Percentiles rank a stretch among this genome's conserved stretches.
Conservation (phyloP, 2,797 vertebrate genomes). For the Rhadinocentrus ornatus region DNA sequence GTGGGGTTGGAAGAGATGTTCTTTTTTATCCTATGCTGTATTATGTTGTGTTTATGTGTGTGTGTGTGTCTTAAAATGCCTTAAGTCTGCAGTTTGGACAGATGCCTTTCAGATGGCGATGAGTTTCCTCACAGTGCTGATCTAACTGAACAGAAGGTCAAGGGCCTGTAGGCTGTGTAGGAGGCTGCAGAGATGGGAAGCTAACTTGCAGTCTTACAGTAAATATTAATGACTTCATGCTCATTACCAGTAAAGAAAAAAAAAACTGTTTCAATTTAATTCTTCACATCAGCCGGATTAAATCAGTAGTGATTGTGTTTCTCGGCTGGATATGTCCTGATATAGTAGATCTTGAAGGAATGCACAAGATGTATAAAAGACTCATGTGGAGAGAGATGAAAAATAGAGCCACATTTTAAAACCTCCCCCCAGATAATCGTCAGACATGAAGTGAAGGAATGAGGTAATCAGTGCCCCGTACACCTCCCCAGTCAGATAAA, state of each 20-base stretch:
- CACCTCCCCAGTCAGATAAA: background rate
- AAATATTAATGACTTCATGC: slow-evolving; percentile 59
- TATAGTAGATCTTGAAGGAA: background rate
- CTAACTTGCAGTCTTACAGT: slow-evolving; percentile 84
- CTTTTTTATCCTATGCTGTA: slow-evolving; percentile 51
- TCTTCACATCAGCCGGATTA: slow-evolving; percentile 6
- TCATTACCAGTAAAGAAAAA: slow-evolving; percentile 14
- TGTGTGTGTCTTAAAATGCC: slow-evolving; percentile 77
- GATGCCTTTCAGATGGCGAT: slow-evolving; percentile 91
- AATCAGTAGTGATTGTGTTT: background rate
- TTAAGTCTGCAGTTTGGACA: slow-evolving; percentile 90
- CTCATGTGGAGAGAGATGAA: background rate
- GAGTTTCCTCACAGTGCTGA: slow-evolving; percentile 84
- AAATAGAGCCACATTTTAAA: background rate
- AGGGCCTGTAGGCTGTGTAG: slow-evolving; percentile 79
- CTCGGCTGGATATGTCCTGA: background rate
- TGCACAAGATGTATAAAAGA: background rate
- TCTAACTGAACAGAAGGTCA: slow-evolving; percentile 78
- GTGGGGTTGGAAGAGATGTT: slow-evolving; percentile 41
- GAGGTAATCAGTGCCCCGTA: background rate
- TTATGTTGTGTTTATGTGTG: slow-evolving; percentile 32
- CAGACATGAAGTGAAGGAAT: background rate
- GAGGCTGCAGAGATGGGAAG: slow-evolving; percentile 77
- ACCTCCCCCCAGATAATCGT: background rate
- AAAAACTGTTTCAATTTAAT: slow-evolving; percentile 14